Percentiles rank a stretch among this genome's conserved stretches.
These are phyloP conservation scores for Nycticryphes semicollaris DNA, from an alignment of 2,113 vertebrate genomes.

Conservation along the genomic window DNA sequence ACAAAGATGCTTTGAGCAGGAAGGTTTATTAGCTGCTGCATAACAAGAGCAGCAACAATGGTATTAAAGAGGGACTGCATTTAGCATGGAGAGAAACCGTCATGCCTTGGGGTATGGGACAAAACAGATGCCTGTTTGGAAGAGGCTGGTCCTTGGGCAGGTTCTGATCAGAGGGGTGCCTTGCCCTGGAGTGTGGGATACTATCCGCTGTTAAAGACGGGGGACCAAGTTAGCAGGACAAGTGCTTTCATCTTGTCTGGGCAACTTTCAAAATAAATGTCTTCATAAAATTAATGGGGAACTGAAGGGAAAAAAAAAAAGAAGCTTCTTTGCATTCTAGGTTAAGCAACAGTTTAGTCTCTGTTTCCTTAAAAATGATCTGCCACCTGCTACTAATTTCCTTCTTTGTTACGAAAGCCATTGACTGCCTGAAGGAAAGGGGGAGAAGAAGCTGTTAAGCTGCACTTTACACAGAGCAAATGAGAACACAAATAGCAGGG, in stretches of 20 bases:
- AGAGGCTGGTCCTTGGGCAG: neutral
- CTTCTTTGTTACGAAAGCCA: constrained; percentile 36
- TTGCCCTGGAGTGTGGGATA: neutral
- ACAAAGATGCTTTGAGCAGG: constrained; percentile 47
- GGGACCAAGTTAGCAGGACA: neutral
- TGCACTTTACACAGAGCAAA: constrained; percentile 51
- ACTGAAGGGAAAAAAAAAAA: neutral
- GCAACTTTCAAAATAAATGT: neutral
- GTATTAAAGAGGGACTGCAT: constrained; percentile 13
- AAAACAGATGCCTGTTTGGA: neutral
- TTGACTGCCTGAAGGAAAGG: constrained; percentile 48
- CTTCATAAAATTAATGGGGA: constrained; percentile 7
- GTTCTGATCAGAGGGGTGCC: neutral
- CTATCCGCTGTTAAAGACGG: neutral
- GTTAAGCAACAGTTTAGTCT: constrained; percentile 40
- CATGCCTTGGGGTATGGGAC: neutral
- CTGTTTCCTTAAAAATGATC: constrained; percentile 44
- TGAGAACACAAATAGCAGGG: constrained; percentile 57
- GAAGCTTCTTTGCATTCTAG: neutral
- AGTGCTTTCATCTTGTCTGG: neutral
- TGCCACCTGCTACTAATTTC: constrained; percentile 64
- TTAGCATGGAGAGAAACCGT: constrained; percentile 3
- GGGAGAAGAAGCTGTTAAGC: constrained; percentile 45
- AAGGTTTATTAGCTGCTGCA: constrained; percentile 37
- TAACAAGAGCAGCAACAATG: constrained; percentile 27